Percentiles rank a stretch among this genome's conserved stretches.
phyloP scores from a whole-genome alignment of 2,888 invertebrate genomes.

The Chelonus formosanus region DNA sequence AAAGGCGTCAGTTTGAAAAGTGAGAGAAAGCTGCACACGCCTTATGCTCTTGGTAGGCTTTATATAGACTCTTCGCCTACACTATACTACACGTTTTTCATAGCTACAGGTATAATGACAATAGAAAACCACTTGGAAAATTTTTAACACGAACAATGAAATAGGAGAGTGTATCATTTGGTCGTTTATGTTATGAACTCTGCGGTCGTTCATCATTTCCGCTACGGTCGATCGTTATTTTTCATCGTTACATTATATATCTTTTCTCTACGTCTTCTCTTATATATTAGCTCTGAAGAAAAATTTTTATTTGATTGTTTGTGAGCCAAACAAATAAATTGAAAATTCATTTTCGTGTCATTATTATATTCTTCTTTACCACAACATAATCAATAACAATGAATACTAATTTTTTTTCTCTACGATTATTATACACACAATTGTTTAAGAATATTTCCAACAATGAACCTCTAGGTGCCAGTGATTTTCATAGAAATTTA shows the following conservation, averaged over 20 bases:
- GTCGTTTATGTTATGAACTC: conserved; percentile 54
- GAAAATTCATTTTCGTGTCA: too few relatives aligned
- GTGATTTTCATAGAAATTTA: too few relatives aligned
- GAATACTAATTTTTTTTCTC: too few relatives aligned
- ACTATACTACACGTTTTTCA: conserved; percentile 1
- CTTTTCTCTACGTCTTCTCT: too few relatives aligned
- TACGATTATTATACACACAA: too few relatives aligned
- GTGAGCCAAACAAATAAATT: too few relatives aligned
- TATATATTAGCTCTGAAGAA: too few relatives aligned
- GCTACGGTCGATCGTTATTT: conserved; percentile 24
- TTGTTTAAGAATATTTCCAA: too few relatives aligned
- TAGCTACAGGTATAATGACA: conserved; percentile 35
- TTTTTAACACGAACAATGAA: conserved; percentile 54
- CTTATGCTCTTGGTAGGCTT: not conserved
- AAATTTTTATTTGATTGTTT: too few relatives aligned
- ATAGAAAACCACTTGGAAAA: conserved; percentile 53
- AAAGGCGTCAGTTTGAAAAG: conserved; percentile 23
- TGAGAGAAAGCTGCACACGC: not conserved
- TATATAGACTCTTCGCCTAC: not conserved
- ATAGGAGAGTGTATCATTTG: conserved; percentile 58
- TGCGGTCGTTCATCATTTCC: conserved; percentile 59
- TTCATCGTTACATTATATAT: not conserved
- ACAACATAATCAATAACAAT: too few relatives aligned
- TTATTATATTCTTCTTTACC: too few relatives aligned
- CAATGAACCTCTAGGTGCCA: too few relatives aligned